A percentile compares a stretch with the other conserved stretches of the same genome.
Evolutionary conservation across 2,888 invertebrate genomes (phyloP).

Genomic region (Dyspetes luteomarginatus): DNA sequence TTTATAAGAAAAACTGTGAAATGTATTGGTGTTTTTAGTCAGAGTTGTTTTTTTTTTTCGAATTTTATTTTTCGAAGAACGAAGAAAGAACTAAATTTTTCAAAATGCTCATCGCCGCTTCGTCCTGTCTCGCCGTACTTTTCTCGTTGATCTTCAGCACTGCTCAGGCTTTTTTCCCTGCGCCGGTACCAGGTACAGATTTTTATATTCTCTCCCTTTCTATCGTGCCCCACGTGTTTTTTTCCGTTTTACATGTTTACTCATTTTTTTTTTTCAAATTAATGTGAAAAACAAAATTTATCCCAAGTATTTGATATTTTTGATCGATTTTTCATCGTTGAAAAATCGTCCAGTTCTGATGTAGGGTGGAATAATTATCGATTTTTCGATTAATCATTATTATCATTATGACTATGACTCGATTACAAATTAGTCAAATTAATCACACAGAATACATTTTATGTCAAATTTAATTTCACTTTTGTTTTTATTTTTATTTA

Average conservation of each 20-base stretch:
- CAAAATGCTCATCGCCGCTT: conserved; percentile 77
- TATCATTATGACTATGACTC: no score
- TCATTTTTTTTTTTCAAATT: not conserved
- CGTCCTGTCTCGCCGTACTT: conserved; percentile 74
- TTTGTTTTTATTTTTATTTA: no score
- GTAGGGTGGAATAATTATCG: no score
- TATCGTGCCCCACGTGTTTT: not conserved
- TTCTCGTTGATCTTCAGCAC: conserved; percentile 74
- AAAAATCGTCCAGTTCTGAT: no score
- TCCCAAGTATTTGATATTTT: no score
- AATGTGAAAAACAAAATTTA: no score
- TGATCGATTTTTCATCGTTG: no score
- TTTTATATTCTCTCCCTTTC: conserved; percentile 17
- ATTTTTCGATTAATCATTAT: no score
- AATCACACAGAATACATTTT: no score
- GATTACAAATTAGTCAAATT: no score
- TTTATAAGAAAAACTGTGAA: not conserved
- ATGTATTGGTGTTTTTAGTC: not conserved
- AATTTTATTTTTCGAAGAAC: not conserved
- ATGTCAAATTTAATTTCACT: no score
- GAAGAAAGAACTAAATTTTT: not conserved
- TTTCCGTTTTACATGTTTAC: not conserved
- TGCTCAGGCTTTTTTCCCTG: conserved; percentile 76
- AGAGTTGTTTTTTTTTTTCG: not conserved
- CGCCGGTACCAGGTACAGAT: conserved; percentile 74